Conservation (phyloP, 2,113 vertebrate species). For the Pteruthius melanotis region DNA sequence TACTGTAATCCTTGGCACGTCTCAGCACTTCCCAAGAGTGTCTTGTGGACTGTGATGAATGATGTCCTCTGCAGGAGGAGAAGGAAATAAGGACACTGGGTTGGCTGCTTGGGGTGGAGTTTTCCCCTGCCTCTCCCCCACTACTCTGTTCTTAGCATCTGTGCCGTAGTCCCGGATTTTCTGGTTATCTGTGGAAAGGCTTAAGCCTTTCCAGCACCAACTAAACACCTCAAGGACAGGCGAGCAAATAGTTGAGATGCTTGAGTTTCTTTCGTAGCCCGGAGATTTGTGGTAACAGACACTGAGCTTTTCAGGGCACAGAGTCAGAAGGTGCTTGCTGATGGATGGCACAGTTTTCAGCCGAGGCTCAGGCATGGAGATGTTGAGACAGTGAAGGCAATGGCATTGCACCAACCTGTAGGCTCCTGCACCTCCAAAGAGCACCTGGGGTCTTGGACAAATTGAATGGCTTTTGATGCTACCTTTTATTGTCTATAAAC, state of each 20-base stretch:
- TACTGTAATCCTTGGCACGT: neutral
- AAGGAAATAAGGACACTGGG: neutral
- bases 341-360: neutral
- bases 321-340: neutral
- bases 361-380: rapidly evolving
- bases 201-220: neutral
- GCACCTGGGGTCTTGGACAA: neutral
- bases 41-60: neutral
- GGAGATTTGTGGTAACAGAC: neutral
- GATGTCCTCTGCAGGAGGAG: neutral
- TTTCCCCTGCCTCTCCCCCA: neutral
- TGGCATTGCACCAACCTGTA: neutral
- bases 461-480: neutral
- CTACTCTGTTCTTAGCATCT: neutral
- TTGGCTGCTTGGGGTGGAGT: neutral
- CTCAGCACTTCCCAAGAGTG: neutral
- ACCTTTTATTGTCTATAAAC: neutral
- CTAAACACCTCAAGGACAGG: neutral
- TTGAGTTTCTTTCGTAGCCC: neutral
- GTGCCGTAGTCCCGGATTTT: neutral
- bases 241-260: neutral
- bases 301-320: neutral
- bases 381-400: neutral
- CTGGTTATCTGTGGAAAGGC: neutral
- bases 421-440: neutral